Evolutionary conservation across 1,140 invertebrate species (phyloP).

Genomic region (Nomia melanderi): DNA sequence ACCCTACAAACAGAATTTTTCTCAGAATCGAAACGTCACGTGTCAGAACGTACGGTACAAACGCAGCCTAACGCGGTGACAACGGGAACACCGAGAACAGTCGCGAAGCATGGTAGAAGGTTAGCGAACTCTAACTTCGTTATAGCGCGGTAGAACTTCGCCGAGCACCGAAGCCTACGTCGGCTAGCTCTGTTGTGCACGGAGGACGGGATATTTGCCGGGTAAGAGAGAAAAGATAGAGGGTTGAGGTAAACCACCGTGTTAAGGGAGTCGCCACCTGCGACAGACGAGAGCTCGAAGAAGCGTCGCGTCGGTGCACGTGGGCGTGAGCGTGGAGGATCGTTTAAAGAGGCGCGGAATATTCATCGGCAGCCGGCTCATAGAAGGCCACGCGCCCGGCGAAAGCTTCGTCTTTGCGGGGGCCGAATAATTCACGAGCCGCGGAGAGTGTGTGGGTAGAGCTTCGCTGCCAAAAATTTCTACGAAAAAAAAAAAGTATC

Average conservation of each 20-base stretch:
- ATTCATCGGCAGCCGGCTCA: constrained; percentile 17
- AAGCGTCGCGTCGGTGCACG: not conserved
- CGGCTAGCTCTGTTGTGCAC: not conserved
- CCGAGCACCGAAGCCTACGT: not conserved
- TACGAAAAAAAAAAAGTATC: constrained; percentile 36
- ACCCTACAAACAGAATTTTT: too few species aligned
- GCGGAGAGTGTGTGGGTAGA: constrained; percentile 7
- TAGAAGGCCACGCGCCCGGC: too few species aligned
- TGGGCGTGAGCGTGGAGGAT: not conserved
- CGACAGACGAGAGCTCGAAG: not conserved
- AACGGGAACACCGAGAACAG: not conserved
- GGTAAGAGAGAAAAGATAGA: not conserved
- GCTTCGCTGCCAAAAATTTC: constrained; percentile 37
- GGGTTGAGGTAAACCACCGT: not conserved
- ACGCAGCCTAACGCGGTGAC: not conserved
- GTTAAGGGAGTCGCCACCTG: not conserved
- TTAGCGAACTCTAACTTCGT: not conserved
- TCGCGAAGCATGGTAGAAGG: not conserved
- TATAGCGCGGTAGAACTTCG: not conserved
- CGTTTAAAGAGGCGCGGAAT: constrained; percentile 19
- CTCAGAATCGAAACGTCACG: too few species aligned
- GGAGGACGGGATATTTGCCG: not conserved
- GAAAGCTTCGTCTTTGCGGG: constrained; percentile 22
- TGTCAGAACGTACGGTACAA: too few species aligned
- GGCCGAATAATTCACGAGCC: constrained; percentile 30